Percentiles rank a stretch among this genome's conserved stretches.
phyloP scores from a whole-genome alignment of 1,140 invertebrate species.

The Drosophila erecta region DNA sequence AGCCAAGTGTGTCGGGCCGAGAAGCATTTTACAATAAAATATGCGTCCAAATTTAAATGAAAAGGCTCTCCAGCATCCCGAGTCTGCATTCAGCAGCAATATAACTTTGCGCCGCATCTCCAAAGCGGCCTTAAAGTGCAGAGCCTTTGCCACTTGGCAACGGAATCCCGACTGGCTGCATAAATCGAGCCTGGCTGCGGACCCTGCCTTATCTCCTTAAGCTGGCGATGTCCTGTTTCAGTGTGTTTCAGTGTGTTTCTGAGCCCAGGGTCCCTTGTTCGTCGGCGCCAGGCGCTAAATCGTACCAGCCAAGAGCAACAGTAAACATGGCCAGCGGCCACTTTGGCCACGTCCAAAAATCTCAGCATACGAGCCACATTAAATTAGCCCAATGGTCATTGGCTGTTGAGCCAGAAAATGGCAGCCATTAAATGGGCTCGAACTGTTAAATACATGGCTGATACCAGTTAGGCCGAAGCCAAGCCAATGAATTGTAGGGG shows the following conservation, averaged over 20 bases:
- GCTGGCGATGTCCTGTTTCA: slow-evolving; percentile 22
- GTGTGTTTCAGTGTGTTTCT: slow-evolving; percentile 1
- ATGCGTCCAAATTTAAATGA: slow-evolving; percentile 77
- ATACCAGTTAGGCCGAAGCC: not conserved
- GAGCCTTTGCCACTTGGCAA: slow-evolving; percentile 24
- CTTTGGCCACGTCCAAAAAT: slow-evolving; percentile 44
- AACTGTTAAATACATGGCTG: slow-evolving; percentile 4
- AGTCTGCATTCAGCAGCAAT: slow-evolving; percentile 8
- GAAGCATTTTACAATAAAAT: slow-evolving; percentile 69
- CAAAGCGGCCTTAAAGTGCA: slow-evolving; percentile 30
- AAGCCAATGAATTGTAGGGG: not conserved
- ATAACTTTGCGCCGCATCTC: slow-evolving; percentile 15
- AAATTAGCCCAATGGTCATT: slow-evolving; percentile 56
- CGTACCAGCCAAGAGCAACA: slow-evolving; percentile 31
- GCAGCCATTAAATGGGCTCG: not conserved
- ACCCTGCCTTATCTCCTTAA: slow-evolving; percentile 55
- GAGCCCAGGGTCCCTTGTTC: slow-evolving; percentile 14
- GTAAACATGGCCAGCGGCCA: slow-evolving; percentile 46
- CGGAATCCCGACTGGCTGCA: slow-evolving; percentile 27
- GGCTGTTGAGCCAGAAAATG: slow-evolving; percentile 40
- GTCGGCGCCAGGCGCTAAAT: slow-evolving; percentile 61
- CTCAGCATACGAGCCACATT: slow-evolving; percentile 36
- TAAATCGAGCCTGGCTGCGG: slow-evolving; percentile 56
- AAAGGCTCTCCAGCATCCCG: slow-evolving; percentile 19
- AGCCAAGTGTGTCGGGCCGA: slow-evolving; percentile 41